Base-by-base conservation (phyloP, 2,797 vertebrate genomes). In the Acanthornis magna region DNA sequence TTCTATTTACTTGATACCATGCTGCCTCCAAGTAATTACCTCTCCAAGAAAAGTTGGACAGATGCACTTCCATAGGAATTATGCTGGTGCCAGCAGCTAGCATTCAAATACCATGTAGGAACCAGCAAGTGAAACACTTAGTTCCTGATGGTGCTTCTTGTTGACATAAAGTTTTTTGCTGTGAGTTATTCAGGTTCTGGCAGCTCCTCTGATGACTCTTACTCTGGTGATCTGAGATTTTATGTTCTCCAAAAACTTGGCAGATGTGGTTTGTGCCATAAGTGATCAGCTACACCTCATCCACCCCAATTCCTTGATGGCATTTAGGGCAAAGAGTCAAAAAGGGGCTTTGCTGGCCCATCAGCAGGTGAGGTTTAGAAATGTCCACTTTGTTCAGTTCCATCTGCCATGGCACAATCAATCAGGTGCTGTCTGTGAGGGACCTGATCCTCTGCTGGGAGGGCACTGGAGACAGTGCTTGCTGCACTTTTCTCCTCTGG, bases 1-100 rank as follows among this genome's bases (percentile, higher is more conserved):
- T 93, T 58, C 70, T 62, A 36, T 55, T 90, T 83, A 57, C 50
- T 96, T 88, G 80, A 78, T 73, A 75, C 45, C 54, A 65, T 38
- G 51, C 78, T 95, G 60, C 50, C 77, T 91, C 29, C 66, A 80
- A 74, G 21, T 66, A 85, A 89, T 90, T 87, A 79, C 53, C 45
- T 11, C 38, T 38, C 38, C 38, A 13, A 76, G 63, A 70, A 65
- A 91, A 79, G 55, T 25, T 83, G 71, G 84, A 61, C 50, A 85
- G 76, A 71, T 67, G 57, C 71, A 85, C 30, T 87, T 93, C 67
- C 32, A 32, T 13, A 71, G 61, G 63, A 95, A 91, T 68, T 79
- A 51, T 10, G 45, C 16, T 88, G 36, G 42, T 57, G 66, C 60
- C 67, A 95, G 43, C 73, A 90, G 61, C 61, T 78, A 72, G 66